A percentile compares a stretch with the other conserved stretches of the same genome.
phyloP scores from a whole-genome alignment of 2,797 vertebrate species.

The Chaetophractus vellerosus region DNA sequence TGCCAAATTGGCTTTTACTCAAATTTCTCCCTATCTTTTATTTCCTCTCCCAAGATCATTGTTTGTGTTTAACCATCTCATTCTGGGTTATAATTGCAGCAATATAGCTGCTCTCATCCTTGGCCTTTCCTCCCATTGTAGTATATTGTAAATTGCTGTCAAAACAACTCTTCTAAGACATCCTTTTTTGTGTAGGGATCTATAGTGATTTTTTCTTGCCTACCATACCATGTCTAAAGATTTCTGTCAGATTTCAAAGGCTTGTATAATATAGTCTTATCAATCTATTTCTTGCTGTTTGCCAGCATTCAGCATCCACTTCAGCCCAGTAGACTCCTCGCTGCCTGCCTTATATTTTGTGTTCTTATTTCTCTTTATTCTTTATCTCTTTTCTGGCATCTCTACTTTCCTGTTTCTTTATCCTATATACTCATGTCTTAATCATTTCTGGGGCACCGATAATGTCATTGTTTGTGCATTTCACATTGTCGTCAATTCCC shows the following conservation, averaged over 20 bases:
- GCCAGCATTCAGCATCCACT: conserved; percentile 19
- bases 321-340: not conserved
- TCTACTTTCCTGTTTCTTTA: not conserved
- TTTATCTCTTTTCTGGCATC: conserved; percentile 53
- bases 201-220: conserved; percentile 41
- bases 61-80: conserved; percentile 13
- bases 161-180: conserved; percentile 23
- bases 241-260: conserved; percentile 47
- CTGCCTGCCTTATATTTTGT: conserved; percentile 49
- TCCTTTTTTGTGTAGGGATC: not conserved
- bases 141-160: not conserved
- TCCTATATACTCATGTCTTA: conserved; percentile 45
- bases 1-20: conserved; percentile 38
- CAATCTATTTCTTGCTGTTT: not conserved
- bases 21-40: not conserved
- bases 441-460: not conserved
- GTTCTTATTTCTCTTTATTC: conserved; percentile 37
- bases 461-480: not conserved
- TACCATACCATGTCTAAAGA: not conserved
- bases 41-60: not conserved
- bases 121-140: not conserved
- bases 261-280: not conserved
- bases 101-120: not conserved
- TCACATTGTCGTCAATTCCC: too few species aligned
- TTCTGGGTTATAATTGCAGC: conserved; percentile 37